Evolutionary conservation across 1,140 invertebrate genomes (phyloP), one percentile per base, ranked within the genome.

Genomic region (Hycleus phaleratus): DNA sequence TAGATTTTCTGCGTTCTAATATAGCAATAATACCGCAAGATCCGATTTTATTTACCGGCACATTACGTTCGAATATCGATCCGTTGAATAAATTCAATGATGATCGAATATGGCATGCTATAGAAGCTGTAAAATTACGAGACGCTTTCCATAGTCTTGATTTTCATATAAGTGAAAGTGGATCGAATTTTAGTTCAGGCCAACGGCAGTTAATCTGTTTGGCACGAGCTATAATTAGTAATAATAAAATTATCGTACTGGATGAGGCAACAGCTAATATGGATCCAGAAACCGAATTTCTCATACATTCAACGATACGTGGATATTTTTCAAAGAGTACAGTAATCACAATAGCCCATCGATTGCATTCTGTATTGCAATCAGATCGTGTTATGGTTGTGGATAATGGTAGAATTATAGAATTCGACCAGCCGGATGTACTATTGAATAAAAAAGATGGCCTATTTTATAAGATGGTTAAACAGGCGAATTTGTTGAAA

Each of bases 1-100:
- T 91, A 4, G 80, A 86, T 58, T 82, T 87, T 63, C 70, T 93
- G 2, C 75, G 90, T 7, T 79, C 78, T 10, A 81, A 82, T 56
- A 81, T 92, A 11, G 85, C 87, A 26, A 88, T 90, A 24, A 89
- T 91, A 56, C 88, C 88, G 1, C 89, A 93, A 72, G 88, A 87
- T 59, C 90, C 91, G 1, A 83, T 93, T 8, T 70, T 93, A 0
- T 94, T 93, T 69, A 87, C 88, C 1, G 90, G 88, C 0, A 83
- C 82, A 5, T 66, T 93, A 46, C 78, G 92, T 12, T 85, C 83
- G 65, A 95, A 95, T 73, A 75, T 95, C 61, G 92, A 95, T 76
- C 91, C 92, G 0, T 91, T 91, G 65, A 78, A 84, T 57, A 69
- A 76, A n/a, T 85, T 85, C 65, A 73, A 74, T 38, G 90, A 94